A percentile compares a stretch with the other conserved stretches of the same genome.
Conservation (phyloP, 2,888 invertebrate genomes). For the Heliconius cydno region DNA sequence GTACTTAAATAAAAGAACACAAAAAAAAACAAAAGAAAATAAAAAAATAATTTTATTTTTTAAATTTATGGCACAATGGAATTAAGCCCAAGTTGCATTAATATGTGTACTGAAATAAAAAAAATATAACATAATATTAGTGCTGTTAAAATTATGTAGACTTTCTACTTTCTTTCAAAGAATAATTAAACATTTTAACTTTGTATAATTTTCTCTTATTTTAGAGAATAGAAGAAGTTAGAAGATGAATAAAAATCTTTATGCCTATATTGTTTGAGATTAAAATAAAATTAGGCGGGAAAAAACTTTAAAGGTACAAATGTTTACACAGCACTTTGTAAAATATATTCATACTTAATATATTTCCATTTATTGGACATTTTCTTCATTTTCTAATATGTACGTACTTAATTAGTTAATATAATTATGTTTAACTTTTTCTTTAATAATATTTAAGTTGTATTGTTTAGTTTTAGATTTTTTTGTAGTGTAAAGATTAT, state of each 20-base stretch:
- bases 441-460: constrained; percentile 48
- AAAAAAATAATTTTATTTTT: background rate
- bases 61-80: background rate
- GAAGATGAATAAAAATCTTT: background rate
- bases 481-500: constrained; percentile 40
- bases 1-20: constrained; percentile 23
- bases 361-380: constrained; percentile 31
- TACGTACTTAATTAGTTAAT: constrained; percentile 66
- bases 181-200: background rate
- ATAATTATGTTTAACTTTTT: constrained; percentile 44
- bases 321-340: constrained; percentile 26
- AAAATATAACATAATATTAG: background rate
- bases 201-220: constrained; percentile 8
- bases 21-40: background rate
- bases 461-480: constrained; percentile 45
- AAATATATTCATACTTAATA: constrained; percentile 27
- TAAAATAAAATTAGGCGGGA: constrained; percentile 7
- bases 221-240: background rate
- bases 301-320: constrained; percentile 35
- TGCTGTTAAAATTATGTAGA: constrained; percentile 6
- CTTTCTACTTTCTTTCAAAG: constrained; percentile 9
- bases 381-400: constrained; percentile 26
- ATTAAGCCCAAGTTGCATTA: constrained; percentile 4
- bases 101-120: constrained; percentile 9
- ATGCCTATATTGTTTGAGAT: background rate